Conservation (phyloP, 2,888 invertebrate species). For the Eremobia ochroleuca region DNA sequence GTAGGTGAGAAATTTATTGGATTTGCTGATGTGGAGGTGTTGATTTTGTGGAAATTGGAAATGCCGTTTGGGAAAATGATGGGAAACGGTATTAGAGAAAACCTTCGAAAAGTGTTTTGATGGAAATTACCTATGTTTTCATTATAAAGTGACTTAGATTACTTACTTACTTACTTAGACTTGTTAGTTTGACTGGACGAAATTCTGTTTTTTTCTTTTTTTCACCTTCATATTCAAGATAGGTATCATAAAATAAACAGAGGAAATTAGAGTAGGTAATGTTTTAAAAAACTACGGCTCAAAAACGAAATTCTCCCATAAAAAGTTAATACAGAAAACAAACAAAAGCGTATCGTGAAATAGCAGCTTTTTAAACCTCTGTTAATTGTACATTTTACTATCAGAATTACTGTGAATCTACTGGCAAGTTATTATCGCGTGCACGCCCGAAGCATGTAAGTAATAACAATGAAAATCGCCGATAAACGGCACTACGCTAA, state of each 20-base stretch:
- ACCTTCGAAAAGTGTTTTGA: neutral
- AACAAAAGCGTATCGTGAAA: slow-evolving; percentile 43
- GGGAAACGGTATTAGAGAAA: neutral
- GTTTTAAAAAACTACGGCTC: neutral
- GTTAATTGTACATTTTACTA: slow-evolving; percentile 68
- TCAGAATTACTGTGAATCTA: slow-evolving; percentile 71
- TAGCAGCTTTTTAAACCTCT: slow-evolving; percentile 63
- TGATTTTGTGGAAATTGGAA: slow-evolving; percentile 26
- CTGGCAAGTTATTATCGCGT: slow-evolving; percentile 72
- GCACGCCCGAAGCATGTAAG: slow-evolving; percentile 73
- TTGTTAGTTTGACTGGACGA: too few species aligned
- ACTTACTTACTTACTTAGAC: too few species aligned
- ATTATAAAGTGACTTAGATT: neutral
- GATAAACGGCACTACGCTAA: slow-evolving; percentile 76
- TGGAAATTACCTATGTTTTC: neutral
- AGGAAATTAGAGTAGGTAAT: neutral
- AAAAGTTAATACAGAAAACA: slow-evolving; percentile 42
- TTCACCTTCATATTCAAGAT: neutral
- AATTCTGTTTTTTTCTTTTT: neutral
- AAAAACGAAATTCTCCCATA: neutral
- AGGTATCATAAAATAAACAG: neutral
- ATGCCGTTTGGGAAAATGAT: neutral
- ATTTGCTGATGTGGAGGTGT: slow-evolving; percentile 41
- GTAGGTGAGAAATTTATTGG: slow-evolving; percentile 44
- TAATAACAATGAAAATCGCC: slow-evolving; percentile 78